phyloP scores from a whole-genome alignment of 2,888 invertebrate species.

The Drosophila tanythrix region DNA sequence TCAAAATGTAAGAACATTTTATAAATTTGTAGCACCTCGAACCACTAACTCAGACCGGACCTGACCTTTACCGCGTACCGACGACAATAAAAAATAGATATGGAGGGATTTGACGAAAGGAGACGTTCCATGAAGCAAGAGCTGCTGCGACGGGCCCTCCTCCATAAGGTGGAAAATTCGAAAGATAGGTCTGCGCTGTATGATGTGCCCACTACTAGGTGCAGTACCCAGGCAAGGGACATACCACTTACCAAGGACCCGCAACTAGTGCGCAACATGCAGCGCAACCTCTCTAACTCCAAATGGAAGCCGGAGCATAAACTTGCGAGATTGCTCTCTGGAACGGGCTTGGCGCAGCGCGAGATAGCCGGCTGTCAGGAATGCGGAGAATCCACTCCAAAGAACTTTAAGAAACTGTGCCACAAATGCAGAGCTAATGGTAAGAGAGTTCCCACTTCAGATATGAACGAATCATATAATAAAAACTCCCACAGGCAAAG shows the following conservation, averaged over 20 bases:
- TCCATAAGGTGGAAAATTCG: constrained; percentile 3
- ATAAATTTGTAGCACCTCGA: constrained; percentile 18
- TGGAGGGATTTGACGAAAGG: constrained; percentile 35
- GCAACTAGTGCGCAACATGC: constrained; percentile 16
- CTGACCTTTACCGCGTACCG: not conserved
- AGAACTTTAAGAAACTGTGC: not conserved
- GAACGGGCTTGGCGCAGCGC: not conserved
- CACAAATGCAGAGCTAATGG: constrained; percentile 17
- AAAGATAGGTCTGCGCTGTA: constrained; percentile 7
- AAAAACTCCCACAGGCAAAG: constrained; percentile 13
- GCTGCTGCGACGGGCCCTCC: constrained; percentile 37
- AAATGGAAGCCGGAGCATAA: not conserved
- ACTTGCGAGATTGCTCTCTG: not conserved
- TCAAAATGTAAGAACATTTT: not conserved
- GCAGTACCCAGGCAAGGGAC: not conserved
- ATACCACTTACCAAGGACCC: constrained; percentile 10
- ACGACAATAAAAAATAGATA: constrained; percentile 2
- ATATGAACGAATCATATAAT: not conserved
- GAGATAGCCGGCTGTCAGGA: constrained; percentile 1
- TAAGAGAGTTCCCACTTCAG: not conserved
- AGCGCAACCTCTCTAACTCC: constrained; percentile 9
- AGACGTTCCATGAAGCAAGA: constrained; percentile 42
- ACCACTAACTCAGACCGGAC: constrained; percentile 28
- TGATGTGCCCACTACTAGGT: constrained; percentile 8
- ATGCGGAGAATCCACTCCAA: not conserved